phyloP scores from a whole-genome alignment of 92 coral and sea anemone species.

The Palythoa heliodiscus region DNA sequence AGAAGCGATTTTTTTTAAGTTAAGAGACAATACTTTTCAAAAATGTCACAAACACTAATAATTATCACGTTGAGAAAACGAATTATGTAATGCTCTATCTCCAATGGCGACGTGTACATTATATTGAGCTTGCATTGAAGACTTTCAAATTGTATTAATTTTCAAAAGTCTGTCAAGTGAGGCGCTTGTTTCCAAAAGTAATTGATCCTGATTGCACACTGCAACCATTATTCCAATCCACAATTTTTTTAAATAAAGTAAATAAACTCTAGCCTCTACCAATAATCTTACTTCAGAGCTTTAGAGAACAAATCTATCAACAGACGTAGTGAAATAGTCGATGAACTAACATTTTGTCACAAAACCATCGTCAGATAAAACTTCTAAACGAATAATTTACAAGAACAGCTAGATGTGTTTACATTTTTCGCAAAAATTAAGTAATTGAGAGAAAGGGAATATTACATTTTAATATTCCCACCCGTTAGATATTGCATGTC shows the following conservation, averaged over 20 bases:
- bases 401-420: not conserved
- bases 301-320: not conserved
- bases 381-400: not conserved
- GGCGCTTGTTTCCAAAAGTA: not conserved
- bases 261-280: not conserved
- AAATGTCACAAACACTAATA: not conserved
- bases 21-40: not conserved
- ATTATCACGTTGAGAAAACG: not conserved
- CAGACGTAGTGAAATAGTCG: not conserved
- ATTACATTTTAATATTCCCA: not conserved
- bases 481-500: not conserved
- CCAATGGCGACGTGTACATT: slow-evolving; percentile 18
- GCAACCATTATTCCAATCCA: too few relatives aligned
- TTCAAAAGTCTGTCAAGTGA: not conserved
- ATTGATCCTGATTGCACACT: not conserved
- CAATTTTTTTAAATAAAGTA: not conserved
- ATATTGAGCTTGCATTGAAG: not conserved
- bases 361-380: not conserved
- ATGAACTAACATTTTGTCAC: not conserved
- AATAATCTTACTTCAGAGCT: not conserved
- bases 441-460: not conserved
- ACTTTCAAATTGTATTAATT: not conserved
- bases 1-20: not conserved
- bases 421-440: not conserved
- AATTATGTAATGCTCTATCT: slow-evolving; percentile 1